Conservation (phyloP, 2,888 invertebrate species). For the Cerastis rubricosa region DNA sequence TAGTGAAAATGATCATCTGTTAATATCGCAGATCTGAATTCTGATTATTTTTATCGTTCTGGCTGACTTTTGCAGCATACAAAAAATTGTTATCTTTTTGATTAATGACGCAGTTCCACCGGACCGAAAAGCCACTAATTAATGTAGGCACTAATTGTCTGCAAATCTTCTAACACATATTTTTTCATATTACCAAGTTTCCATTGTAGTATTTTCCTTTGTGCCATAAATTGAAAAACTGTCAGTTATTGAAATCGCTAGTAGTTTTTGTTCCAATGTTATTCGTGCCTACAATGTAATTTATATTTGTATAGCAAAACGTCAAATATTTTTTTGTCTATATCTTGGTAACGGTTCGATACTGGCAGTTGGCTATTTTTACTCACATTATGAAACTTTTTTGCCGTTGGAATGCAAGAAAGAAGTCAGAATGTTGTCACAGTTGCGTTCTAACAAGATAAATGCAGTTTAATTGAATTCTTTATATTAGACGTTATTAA, state of each 20-base stretch:
- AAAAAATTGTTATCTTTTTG: constrained; percentile 12
- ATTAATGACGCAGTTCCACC: constrained; percentile 25
- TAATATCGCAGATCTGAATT: background rate
- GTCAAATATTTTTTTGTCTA: constrained; percentile 36
- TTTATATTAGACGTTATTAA: too few species aligned
- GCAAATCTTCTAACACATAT: constrained; percentile 21
- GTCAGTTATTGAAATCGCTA: constrained; percentile 54
- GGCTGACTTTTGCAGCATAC: background rate
- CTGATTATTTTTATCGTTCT: background rate
- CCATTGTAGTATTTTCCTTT: constrained; percentile 19
- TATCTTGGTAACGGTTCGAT: constrained; percentile 48
- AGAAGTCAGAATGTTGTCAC: constrained; percentile 21
- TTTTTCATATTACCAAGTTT: constrained; percentile 19
- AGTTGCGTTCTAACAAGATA: constrained; percentile 1
- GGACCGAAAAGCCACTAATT: constrained; percentile 41
- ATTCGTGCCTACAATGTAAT: constrained; percentile 45
- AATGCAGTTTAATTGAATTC: constrained; percentile 22
- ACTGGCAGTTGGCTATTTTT: constrained; percentile 28
- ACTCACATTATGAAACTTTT: constrained; percentile 36
- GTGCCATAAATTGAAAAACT: constrained; percentile 43
- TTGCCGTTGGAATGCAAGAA: constrained; percentile 39
- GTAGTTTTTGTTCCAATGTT: constrained; percentile 46
- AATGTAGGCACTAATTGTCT: constrained; percentile 30
- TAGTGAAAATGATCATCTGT: background rate
- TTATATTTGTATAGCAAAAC: constrained; percentile 53